Evolutionary conservation across 2,113 vertebrate species (phyloP), one percentile per base, ranked within the genome.

Genomic region (Prunella fulvescens): DNA sequence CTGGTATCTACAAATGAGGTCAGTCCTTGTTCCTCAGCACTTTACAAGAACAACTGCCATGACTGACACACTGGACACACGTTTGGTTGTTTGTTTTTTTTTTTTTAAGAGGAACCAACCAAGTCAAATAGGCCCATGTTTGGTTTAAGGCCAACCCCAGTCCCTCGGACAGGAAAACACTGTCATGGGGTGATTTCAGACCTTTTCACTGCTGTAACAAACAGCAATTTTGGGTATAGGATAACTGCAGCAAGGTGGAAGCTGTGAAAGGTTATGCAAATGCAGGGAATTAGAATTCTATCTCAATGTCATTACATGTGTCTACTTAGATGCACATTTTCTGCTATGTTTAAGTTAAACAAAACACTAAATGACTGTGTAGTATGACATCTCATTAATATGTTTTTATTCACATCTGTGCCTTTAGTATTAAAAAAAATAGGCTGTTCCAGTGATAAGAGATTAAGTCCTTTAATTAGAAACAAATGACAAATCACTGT

Each of bases 401-500:
- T 98, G 98, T 98, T 99, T 98, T 98, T 96, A 98, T 99, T 98
- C 98, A 98, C 98, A 98, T 98, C 98, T 98, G 97, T 98, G 97
- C 96, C 97, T 98, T 98, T 98, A 97, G 98, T 98, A 98, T 98
- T 98, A 98, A 98, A 98, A 98, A 99, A 98, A 98, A 98, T 97
- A 95, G 97, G 97, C 97, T 97, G 98, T 98, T 99, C 98, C 97
- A 98, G 97, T 98, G 98, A 98, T 98, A 98, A 98, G 98, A 99
- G 99, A 99, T 99, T 99, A 99, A 97, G 97, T 98, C 98, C 98
- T 98, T 98, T 98, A 98, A 99, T 98, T 98, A 98, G 98, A 98
- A 98, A 98, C 98, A 98, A 98, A 98, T 99, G 98, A 99, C 99
- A 99, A 99, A 99, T 99, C 98, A 97, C 98, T 98, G 98, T 99